A percentile compares a stretch with the other conserved stretches of the same genome.
Evolutionary conservation across 2,888 invertebrate species (phyloP).

Genomic region (Ptychoptera contaminata): DNA sequence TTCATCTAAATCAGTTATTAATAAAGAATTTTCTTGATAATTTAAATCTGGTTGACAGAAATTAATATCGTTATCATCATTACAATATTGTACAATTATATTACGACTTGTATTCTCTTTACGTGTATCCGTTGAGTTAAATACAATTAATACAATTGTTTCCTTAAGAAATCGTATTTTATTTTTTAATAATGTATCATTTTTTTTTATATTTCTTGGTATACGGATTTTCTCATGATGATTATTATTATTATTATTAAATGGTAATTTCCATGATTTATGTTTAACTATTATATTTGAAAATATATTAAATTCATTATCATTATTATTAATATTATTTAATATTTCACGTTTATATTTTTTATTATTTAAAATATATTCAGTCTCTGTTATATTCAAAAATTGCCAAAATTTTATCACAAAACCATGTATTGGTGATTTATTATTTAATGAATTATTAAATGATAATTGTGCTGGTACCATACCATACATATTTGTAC

Average conservation of each 20-base stretch:
- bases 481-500: constrained; percentile 52
- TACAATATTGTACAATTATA: constrained; percentile 60
- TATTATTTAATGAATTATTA: constrained; percentile 30
- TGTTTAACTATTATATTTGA: constrained; percentile 7
- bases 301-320: constrained; percentile 12
- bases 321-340: constrained; percentile 12
- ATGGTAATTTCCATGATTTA: constrained; percentile 15
- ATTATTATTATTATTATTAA: constrained; percentile 11
- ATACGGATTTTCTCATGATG: constrained; percentile 12
- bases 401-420: constrained; percentile 66
- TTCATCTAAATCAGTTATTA: constrained; percentile 58
- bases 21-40: constrained; percentile 54
- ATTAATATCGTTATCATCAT: constrained; percentile 20
- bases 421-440: constrained; percentile 51
- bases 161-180: constrained; percentile 46
- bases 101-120: constrained; percentile 65
- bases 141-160: constrained; percentile 59
- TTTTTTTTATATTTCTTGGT: constrained; percentile 15
- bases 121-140: constrained; percentile 55
- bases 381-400: constrained; percentile 34
- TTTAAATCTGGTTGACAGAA: constrained; percentile 59
- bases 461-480: constrained; percentile 52
- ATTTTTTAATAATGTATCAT: constrained; percentile 16
- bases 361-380: constrained; percentile 6
- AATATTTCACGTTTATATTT: constrained; percentile 4